Percentiles rank a stretch among this genome's conserved stretches.
phyloP scores from a whole-genome alignment of 2,888 invertebrate genomes.

The Prenolepis imparis region DNA sequence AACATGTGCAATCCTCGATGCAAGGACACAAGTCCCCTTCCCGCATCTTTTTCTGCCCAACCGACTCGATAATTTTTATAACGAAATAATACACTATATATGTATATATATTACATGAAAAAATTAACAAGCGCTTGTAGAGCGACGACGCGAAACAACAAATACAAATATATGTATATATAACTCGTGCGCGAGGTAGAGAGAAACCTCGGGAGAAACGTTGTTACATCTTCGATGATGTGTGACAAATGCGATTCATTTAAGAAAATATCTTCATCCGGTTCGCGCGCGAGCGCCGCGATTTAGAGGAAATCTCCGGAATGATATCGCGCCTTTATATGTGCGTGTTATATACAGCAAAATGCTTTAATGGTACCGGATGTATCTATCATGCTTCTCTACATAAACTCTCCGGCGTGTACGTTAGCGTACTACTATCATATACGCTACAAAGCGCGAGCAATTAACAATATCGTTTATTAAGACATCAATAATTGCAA shows the following conservation, averaged over 20 bases:
- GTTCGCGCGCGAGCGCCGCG: conserved; percentile 12
- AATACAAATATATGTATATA: conserved; percentile 29
- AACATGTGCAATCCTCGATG: conserved; percentile 3
- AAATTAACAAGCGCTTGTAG: conserved; percentile 72
- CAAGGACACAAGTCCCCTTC: conserved; percentile 2
- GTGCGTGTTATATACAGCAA: neutral
- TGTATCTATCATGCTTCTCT: conserved; percentile 37
- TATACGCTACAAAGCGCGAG: neutral
- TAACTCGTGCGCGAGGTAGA: conserved; percentile 61
- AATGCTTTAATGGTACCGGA: conserved; percentile 38
- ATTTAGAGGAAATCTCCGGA: conserved; percentile 44
- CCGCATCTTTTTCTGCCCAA: conserved; percentile 17
- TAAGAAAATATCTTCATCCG: conserved; percentile 59
- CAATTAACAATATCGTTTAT: conserved; percentile 13
- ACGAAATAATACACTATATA: conserved; percentile 61
- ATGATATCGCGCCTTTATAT: conserved; percentile 54
- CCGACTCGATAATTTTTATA: conserved; percentile 55
- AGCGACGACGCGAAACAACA: conserved; percentile 66
- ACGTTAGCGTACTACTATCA: conserved; percentile 6
- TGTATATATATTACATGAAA: conserved; percentile 58
- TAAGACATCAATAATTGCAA: neutral
- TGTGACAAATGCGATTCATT: conserved; percentile 42
- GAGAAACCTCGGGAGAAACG: conserved; percentile 37
- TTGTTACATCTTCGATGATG: conserved; percentile 47
- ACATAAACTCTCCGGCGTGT: neutral